These are phyloP conservation scores for Allophyes oxyacanthae DNA, from an alignment of 2,888 invertebrate species.

Conservation along the genomic window DNA sequence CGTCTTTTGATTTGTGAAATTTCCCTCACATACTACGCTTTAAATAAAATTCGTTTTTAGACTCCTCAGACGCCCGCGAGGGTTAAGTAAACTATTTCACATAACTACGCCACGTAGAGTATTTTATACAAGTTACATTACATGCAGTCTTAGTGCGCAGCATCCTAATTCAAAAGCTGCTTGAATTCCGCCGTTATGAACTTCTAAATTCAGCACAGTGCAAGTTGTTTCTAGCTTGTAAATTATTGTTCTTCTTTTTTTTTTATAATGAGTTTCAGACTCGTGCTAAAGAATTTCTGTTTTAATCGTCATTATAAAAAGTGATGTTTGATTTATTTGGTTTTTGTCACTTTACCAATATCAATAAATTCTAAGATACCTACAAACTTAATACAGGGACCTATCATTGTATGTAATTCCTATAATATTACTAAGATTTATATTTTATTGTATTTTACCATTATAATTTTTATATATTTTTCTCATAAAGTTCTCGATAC, in stretches of 20 bases:
- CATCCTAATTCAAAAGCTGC: constrained; percentile 45
- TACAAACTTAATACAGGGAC: too few species aligned
- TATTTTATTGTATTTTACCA: too few species aligned
- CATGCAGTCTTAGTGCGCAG: constrained; percentile 27
- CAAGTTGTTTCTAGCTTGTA: constrained; percentile 19
- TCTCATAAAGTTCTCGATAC: too few species aligned
- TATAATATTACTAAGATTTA: too few species aligned
- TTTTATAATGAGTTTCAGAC: too few species aligned
- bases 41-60: constrained; percentile 25
- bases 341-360: too few species aligned
- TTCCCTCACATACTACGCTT: constrained; percentile 2
- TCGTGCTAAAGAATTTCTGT: too few species aligned
- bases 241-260: constrained; percentile 10
- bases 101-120: constrained; percentile 18
- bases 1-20: constrained; percentile 4
- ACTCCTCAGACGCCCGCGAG: not conserved
- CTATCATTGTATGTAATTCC: too few species aligned
- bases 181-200: constrained; percentile 34
- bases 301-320: too few species aligned
- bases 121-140: constrained; percentile 30
- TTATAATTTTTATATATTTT: too few species aligned
- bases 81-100: constrained; percentile 29
- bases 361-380: too few species aligned
- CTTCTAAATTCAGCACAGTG: constrained; percentile 22
- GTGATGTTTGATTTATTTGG: too few species aligned